These are phyloP conservation scores for Hydropsyche tenuis DNA, from an alignment of 1,140 invertebrate species.

Conservation along the genomic window DNA sequence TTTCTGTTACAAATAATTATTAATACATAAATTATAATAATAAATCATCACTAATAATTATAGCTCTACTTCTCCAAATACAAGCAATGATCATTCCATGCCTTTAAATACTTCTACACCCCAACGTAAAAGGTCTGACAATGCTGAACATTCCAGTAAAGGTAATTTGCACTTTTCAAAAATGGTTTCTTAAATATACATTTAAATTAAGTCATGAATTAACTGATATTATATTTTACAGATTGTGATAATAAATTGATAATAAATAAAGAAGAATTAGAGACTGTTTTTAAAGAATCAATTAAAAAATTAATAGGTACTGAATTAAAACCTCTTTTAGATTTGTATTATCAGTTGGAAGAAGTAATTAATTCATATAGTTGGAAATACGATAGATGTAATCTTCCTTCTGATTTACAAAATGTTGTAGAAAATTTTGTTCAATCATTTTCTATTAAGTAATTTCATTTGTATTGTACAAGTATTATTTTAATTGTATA, in stretches of 20 bases:
- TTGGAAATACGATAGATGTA: conserved; percentile 62
- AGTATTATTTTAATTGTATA: too few species aligned
- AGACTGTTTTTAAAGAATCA: conserved; percentile 64
- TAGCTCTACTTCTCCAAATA: conserved; percentile 40
- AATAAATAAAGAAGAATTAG: conserved; percentile 67
- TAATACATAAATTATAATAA: neutral
- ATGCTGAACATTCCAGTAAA: conserved; percentile 42
- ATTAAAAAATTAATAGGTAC: conserved; percentile 63
- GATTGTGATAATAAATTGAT: conserved; percentile 61
- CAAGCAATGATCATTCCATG: conserved; percentile 25
- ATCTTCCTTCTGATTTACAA: conserved; percentile 66
- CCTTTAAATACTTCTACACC: conserved; percentile 43
- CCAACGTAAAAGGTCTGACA: conserved; percentile 44
- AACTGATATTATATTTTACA: conserved; percentile 49
- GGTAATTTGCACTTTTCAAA: conserved; percentile 29
- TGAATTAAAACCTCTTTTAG: conserved; percentile 66
- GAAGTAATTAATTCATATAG: conserved; percentile 64
- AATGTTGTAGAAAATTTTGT: conserved; percentile 56
- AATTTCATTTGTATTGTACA: too few species aligned
- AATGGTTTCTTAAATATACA: neutral
- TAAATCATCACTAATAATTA: neutral
- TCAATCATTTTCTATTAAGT: conserved; percentile 28
- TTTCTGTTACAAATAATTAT: neutral
- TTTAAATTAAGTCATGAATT: conserved; percentile 37
- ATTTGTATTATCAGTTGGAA: conserved; percentile 68